A percentile compares a stretch with the other conserved stretches of the same genome.
phyloP scores from a whole-genome alignment of 2,888 invertebrate species.

The Dasypogon diadema region DNA sequence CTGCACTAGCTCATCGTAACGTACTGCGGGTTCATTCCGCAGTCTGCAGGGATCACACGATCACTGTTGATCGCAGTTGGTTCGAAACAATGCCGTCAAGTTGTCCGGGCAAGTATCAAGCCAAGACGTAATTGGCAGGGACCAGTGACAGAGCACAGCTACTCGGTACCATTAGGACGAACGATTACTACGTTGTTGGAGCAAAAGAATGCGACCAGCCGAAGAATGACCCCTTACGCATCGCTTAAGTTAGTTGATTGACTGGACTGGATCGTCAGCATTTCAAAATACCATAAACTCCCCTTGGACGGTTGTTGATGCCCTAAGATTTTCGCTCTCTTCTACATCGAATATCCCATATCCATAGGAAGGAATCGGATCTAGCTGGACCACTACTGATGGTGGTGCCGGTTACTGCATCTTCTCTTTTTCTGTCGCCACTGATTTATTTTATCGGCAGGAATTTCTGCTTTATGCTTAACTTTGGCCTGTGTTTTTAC shows the following conservation, averaged over 20 bases:
- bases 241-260: constrained; percentile 54
- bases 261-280: constrained; percentile 53
- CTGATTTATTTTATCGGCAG: constrained; percentile 46
- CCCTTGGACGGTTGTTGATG: constrained; percentile 4
- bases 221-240: constrained; percentile 51
- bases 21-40: constrained; percentile 12
- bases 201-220: constrained; percentile 23
- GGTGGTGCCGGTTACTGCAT: neutral
- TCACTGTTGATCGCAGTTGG: constrained; percentile 33
- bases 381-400: neutral
- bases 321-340: neutral
- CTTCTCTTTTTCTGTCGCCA: neutral
- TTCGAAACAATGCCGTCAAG: constrained; percentile 53
- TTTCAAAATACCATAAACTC: constrained; percentile 51
- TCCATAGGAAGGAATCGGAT: neutral
- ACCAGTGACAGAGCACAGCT: constrained; percentile 17
- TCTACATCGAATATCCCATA: no score
- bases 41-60: constrained; percentile 21
- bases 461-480: constrained; percentile 42
- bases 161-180: constrained; percentile 29
- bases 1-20: constrained; percentile 25
- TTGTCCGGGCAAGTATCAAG: constrained; percentile 49
- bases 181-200: constrained; percentile 18
- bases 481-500: constrained; percentile 36
- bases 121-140: constrained; percentile 32